Percentiles rank a stretch among this genome's conserved stretches.
These are phyloP conservation scores for Vulpes vulpes DNA, from an alignment of 2,113 vertebrate species.

Conservation along the genomic window DNA sequence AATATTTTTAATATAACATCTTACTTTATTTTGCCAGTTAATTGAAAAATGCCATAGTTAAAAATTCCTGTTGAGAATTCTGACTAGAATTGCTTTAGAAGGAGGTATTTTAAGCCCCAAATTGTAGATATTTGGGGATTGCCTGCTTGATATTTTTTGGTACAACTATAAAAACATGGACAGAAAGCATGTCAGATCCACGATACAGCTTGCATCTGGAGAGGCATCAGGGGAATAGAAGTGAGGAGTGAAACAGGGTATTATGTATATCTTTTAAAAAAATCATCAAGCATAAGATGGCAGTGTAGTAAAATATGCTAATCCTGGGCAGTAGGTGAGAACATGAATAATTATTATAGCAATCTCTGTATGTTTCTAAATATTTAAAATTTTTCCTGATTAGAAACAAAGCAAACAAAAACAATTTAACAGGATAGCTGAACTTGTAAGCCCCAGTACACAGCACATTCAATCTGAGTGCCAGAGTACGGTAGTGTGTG, in stretches of 20 bases:
- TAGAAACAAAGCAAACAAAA: conserved; percentile 15
- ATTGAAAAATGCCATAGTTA: conserved; percentile 41
- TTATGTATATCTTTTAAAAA: conserved; percentile 40
- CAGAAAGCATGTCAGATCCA: conserved; percentile 4
- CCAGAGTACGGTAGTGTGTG: not conserved
- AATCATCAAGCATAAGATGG: not conserved
- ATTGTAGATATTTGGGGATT: conserved; percentile 47
- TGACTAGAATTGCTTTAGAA: conserved; percentile 28
- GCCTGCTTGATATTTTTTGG: conserved; percentile 38
- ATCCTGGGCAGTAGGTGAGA: conserved; percentile 29
- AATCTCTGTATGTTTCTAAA: conserved; percentile 52
- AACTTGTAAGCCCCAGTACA: not conserved
- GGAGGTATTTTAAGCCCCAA: conserved; percentile 46
- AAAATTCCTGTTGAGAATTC: conserved; percentile 61
- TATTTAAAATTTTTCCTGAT: conserved; percentile 37
- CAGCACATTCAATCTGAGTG: not conserved
- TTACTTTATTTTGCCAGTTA: conserved; percentile 29
- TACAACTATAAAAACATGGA: not conserved
- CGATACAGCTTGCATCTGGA: not conserved
- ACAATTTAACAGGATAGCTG: not conserved
- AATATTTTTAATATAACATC: conserved; percentile 47
- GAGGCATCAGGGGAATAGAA: conserved; percentile 24
- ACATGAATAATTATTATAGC: conserved; percentile 31
- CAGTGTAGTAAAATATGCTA: conserved; percentile 39
- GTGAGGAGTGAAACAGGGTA: not conserved